phyloP scores from a whole-genome alignment of 2,797 vertebrate genomes.

The Sebastes itinus region DNA sequence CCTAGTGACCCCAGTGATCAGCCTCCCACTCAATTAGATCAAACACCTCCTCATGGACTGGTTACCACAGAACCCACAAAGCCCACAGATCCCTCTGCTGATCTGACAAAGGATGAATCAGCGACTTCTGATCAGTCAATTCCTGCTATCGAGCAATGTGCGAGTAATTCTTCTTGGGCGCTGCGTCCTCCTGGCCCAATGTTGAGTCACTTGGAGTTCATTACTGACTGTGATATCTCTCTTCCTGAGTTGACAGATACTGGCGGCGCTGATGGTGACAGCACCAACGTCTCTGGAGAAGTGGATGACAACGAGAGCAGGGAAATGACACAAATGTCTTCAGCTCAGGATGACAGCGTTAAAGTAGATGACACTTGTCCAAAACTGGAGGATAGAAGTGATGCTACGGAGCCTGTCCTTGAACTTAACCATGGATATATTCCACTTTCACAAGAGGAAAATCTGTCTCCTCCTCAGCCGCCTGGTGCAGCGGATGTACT shows the following conservation, averaged over 20 bases:
- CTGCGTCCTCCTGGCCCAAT: slow-evolving; percentile 72
- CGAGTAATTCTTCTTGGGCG: slow-evolving; percentile 38
- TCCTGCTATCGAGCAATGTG: slow-evolving; percentile 41
- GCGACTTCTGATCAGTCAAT: slow-evolving; percentile 35
- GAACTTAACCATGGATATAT: slow-evolving; percentile 20
- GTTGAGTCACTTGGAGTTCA: slow-evolving; percentile 80
- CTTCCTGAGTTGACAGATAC: slow-evolving; percentile 51
- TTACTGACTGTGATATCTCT: slow-evolving; percentile 68
- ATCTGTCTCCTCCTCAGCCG: not conserved
- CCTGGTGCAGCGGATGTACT: not conserved
- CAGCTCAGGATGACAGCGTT: slow-evolving; percentile 8
- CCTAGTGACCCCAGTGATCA: slow-evolving; percentile 22
- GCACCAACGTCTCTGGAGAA: slow-evolving; percentile 31
- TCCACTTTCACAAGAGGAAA: slow-evolving; percentile 23
- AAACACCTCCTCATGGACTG: slow-evolving; percentile 17
- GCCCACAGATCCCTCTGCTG: not conserved
- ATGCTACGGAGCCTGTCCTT: not conserved
- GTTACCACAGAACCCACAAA: slow-evolving; percentile 10
- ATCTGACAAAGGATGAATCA: slow-evolving; percentile 39
- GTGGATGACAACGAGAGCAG: slow-evolving; percentile 16
- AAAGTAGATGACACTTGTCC: slow-evolving; percentile 6
- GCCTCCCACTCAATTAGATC: slow-evolving; percentile 34
- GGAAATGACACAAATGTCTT: slow-evolving; percentile 35
- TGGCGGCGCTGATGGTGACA: slow-evolving; percentile 23
- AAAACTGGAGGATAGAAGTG: slow-evolving; percentile 17